Evolutionary conservation across 2,113 vertebrate species (phyloP), one percentile per base, ranked within the genome.

Genomic region (Synodontis membranacea): DNA sequence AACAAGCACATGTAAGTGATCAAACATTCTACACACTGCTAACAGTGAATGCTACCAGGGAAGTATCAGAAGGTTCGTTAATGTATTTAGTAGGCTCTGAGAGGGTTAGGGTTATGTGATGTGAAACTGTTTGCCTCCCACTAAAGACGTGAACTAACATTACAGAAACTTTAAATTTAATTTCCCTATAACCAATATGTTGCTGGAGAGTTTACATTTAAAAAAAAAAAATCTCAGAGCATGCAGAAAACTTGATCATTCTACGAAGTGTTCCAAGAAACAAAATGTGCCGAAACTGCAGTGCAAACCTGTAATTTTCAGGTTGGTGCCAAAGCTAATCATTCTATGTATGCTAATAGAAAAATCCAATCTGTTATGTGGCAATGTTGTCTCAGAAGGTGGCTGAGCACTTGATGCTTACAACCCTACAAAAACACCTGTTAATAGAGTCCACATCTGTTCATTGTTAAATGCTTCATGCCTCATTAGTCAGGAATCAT

Each of bases 391-490:
- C 25, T 78, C 25, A 46, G 34, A 86, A 54, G 19, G 39, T 44
- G 12, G 28, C 28, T 76, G 5, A 85, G 46, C 48, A 25, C 34
- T 14, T 37, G 21, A 50, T 4, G 7, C 34, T 70, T 25, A 44
- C 23, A 46, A 64, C 4, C 44, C 31, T 48, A 58, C 28, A 80
- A 62, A 86, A 68, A 56, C 84, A 82, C 42, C 66, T 86, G 56
- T 34, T 82, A 0, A 9, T 23, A 54, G 37, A 74, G 2, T 42
- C 17, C 70, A 62, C 80, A 83, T 82, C 68, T 83, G 44, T 52
- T 48, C 5, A 14, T 25, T 42, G 64, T 81, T 48, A 48, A 76
- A 87, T 83, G 89, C 19, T 90, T 90, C 66, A 91, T 86, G 78
- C 68, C 72, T 81, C 64, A 89, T 87, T 68, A 82, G 70, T 79